Percentiles rank a stretch among this genome's conserved stretches.
phyloP scores from a whole-genome alignment of 2,797 vertebrate species.

The Threskiornis aethiopicus region DNA sequence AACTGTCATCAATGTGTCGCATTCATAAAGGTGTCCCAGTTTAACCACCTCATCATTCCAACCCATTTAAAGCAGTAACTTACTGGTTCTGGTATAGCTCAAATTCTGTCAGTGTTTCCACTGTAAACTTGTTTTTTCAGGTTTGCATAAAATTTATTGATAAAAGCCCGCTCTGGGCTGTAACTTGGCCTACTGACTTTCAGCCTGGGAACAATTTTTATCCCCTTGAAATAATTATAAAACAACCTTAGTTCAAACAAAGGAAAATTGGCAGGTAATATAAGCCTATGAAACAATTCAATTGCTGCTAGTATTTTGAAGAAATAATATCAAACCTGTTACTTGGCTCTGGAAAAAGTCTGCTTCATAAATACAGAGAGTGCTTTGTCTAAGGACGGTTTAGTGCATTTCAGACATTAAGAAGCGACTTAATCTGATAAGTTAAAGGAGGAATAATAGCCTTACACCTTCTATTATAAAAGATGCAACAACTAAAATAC shows the following conservation, averaged over 20 bases:
- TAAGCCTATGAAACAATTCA: neutral
- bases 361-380: neutral
- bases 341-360: neutral
- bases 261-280: slow-evolving; percentile 12
- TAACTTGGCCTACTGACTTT: neutral
- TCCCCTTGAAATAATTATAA: slow-evolving; percentile 1
- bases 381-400: neutral
- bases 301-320: neutral
- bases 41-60: neutral
- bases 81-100: neutral
- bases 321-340: neutral
- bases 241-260: slow-evolving; percentile 15
- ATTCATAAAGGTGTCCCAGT: neutral
- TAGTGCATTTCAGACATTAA: neutral
- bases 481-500: neutral
- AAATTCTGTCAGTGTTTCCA: neutral
- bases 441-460: neutral
- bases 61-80: neutral
- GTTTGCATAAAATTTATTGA: neutral
- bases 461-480: neutral
- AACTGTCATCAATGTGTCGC: neutral
- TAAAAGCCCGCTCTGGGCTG: neutral
- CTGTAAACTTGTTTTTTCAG: neutral
- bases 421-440: neutral
- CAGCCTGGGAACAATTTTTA: slow-evolving; percentile 3